phyloP scores from a whole-genome alignment of 2,113 vertebrate species.

The Pungitius pungitius region DNA sequence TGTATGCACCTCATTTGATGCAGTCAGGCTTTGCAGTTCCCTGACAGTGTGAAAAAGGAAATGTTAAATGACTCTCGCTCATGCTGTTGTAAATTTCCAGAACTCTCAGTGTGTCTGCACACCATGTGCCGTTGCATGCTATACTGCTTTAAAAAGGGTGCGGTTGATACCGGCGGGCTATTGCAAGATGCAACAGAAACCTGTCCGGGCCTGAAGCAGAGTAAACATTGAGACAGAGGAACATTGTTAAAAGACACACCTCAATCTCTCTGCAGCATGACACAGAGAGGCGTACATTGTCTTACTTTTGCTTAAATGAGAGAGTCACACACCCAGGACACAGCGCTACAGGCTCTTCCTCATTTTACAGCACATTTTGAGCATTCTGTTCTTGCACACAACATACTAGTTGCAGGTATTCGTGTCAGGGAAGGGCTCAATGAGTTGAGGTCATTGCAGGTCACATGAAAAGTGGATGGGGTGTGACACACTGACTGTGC shows the following conservation, averaged over 20 bases:
- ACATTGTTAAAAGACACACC: neutral
- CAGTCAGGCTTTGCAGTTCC: neutral
- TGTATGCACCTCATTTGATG: neutral
- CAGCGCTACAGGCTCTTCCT: conserved; percentile 5
- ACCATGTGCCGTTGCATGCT: neutral
- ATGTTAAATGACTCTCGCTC: neutral
- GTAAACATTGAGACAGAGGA: conserved; percentile 7
- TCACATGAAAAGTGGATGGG: conserved; percentile 19
- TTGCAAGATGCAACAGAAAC: conserved; percentile 14
- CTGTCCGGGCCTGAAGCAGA: conserved; percentile 44
- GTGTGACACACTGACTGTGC: conserved; percentile 38
- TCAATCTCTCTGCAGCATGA: neutral
- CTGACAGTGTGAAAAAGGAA: neutral
- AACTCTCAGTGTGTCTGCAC: neutral
- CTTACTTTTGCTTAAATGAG: neutral
- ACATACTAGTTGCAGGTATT: neutral
- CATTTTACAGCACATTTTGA: conserved; percentile 18
- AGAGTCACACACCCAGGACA: conserved; percentile 32
- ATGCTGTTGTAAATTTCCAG: conserved; percentile 39
- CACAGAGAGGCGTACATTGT: conserved; percentile 6
- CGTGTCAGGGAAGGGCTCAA: conserved; percentile 16
- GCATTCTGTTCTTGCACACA: conserved; percentile 15
- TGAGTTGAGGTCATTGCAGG: neutral
- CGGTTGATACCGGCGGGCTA: conserved; percentile 18
- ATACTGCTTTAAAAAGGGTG: conserved; percentile 40